Conservation (phyloP, 2,113 vertebrate species). For the Garra rufa region DNA sequence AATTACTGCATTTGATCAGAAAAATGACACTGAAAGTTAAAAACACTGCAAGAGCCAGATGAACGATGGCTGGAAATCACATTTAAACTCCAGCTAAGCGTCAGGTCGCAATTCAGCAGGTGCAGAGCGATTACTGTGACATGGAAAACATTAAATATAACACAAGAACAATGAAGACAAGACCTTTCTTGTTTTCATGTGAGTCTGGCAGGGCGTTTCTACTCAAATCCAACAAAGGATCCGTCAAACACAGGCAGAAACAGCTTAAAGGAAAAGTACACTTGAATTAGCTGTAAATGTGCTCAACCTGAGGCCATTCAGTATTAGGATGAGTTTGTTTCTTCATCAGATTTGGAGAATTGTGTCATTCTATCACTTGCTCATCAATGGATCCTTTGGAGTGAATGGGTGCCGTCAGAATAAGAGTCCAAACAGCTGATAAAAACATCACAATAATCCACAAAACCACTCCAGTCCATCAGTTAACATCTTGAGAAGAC, state of each 20-base stretch:
- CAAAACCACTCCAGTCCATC: too few relatives aligned
- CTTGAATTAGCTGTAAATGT: too few relatives aligned
- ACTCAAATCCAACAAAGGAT: not conserved
- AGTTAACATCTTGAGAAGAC: too few relatives aligned
- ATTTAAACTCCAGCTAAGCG: not conserved
- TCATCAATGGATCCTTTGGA: too few relatives aligned
- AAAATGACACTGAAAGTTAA: not conserved
- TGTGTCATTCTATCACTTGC: too few relatives aligned
- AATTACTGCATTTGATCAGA: slow-evolving; percentile 3
- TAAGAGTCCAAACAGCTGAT: too few relatives aligned
- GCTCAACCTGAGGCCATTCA: too few relatives aligned
- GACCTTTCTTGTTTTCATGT: not conserved
- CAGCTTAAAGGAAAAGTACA: not conserved
- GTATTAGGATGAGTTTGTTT: too few relatives aligned
- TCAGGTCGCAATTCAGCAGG: not conserved
- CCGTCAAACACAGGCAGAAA: not conserved
- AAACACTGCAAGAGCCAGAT: not conserved
- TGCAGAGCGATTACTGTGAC: not conserved
- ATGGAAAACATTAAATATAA: not conserved
- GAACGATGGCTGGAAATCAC: not conserved
- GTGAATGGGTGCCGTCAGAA: too few relatives aligned
- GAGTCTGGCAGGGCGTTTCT: not conserved
- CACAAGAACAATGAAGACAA: not conserved
- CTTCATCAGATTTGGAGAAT: too few relatives aligned
- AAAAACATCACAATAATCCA: too few relatives aligned